Evolutionary conservation across 2,888 invertebrate genomes (phyloP).

Genomic region (Ennomos quercinarius): DNA sequence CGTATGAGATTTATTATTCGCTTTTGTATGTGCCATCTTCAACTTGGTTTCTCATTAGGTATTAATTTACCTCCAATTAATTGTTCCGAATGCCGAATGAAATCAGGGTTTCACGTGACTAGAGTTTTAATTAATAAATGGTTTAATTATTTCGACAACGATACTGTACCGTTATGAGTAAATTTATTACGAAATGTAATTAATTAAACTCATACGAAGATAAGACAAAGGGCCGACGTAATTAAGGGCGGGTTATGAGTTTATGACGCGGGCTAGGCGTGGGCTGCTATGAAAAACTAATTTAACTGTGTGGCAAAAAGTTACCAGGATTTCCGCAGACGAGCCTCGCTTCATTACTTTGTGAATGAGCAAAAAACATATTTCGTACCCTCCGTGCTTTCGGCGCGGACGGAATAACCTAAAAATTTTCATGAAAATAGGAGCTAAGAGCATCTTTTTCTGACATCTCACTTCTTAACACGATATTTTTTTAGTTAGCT

Average conservation of each 20-base stretch:
- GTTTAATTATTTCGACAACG: slow-evolving; percentile 43
- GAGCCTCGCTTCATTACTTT: slow-evolving; percentile 41
- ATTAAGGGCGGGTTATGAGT: slow-evolving; percentile 48
- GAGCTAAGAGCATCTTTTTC: too few species aligned
- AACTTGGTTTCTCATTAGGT: not conserved
- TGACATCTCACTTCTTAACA: too few species aligned
- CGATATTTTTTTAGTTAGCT: too few species aligned
- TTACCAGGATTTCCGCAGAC: slow-evolving; percentile 25
- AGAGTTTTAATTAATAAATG: slow-evolving; percentile 43
- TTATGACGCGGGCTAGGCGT: slow-evolving; percentile 56
- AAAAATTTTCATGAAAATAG: not conserved
- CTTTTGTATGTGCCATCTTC: too few species aligned
- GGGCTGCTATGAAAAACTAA: slow-evolving; percentile 53
- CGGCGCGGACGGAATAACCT: slow-evolving; percentile 9
- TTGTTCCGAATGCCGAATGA: slow-evolving; percentile 9
- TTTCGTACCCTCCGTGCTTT: slow-evolving; percentile 25
- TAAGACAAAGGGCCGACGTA: slow-evolving; percentile 43
- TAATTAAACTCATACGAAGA: slow-evolving; percentile 68
- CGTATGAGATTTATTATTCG: too few species aligned
- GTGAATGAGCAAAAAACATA: slow-evolving; percentile 40
- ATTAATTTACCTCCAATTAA: slow-evolving; percentile 15
- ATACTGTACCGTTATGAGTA: slow-evolving; percentile 53
- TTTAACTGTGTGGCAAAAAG: slow-evolving; percentile 37
- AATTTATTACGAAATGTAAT: slow-evolving; percentile 74
- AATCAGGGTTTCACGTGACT: slow-evolving; percentile 16